Percentiles rank a stretch among this genome's conserved stretches.
phyloP scores from a whole-genome alignment of 2,113 vertebrate species.

The Pipa parva region DNA sequence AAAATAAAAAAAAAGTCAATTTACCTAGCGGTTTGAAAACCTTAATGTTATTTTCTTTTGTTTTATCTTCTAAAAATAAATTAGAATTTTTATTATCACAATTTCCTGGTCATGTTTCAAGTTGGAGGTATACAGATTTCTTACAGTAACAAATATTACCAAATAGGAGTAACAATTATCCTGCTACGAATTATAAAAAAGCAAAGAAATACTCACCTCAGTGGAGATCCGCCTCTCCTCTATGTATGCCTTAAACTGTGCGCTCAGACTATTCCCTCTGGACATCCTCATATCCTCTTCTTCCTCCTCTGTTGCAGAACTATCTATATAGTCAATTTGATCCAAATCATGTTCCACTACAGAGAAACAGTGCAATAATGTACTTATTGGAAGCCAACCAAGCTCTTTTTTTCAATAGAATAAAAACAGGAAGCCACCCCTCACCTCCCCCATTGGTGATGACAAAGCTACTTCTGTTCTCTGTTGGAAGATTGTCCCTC shows the following conservation, averaged over 20 bases:
- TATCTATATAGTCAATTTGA: conserved; percentile 86
- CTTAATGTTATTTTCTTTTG: no score
- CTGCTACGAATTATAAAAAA: background rate
- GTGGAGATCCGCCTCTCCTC: conserved; percentile 72
- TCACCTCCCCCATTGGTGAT: conserved; percentile 86
- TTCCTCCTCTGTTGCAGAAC: conserved; percentile 74
- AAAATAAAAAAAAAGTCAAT: background rate
- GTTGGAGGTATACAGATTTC: no score
- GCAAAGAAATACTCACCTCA: conserved; percentile 59
- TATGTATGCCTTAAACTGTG: conserved; percentile 82
- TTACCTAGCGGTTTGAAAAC: background rate
- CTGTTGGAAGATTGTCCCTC: conserved; percentile 71
- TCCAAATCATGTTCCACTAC: conserved; percentile 77
- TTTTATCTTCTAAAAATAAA: no score
- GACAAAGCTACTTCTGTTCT: conserved; percentile 57
- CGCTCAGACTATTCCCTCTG: conserved; percentile 73
- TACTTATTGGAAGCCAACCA: background rate
- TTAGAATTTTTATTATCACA: no score
- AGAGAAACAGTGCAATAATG: background rate
- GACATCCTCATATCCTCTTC: conserved; percentile 69
- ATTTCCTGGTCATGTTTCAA: no score
- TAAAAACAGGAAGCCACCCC: background rate
- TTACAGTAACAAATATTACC: no score
- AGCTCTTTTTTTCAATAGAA: background rate
- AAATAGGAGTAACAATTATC: no score